These are phyloP conservation scores for Theretra japonica DNA, from an alignment of 2,888 invertebrate genomes.

Conservation along the genomic window DNA sequence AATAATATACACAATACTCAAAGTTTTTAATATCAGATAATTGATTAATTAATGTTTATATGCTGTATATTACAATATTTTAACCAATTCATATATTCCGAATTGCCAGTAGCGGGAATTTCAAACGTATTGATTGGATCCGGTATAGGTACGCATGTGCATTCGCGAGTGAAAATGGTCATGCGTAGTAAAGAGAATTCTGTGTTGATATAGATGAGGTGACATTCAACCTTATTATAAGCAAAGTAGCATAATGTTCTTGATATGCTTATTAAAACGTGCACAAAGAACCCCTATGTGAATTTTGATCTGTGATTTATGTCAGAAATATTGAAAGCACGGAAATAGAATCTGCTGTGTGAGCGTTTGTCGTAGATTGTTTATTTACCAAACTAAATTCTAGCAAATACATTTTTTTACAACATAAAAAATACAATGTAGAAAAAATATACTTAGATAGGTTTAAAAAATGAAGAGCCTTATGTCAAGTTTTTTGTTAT, in stretches of 20 bases:
- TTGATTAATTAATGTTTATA: background rate
- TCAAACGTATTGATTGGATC: slow-evolving; percentile 51
- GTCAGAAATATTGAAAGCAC: too few relatives aligned
- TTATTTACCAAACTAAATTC: background rate
- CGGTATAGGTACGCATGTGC: slow-evolving; percentile 40
- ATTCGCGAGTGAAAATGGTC: slow-evolving; percentile 13
- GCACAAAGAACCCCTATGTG: too few relatives aligned
- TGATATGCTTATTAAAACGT: too few relatives aligned
- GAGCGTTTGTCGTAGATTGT: background rate
- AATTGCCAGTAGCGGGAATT: slow-evolving; percentile 43
- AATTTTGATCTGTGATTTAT: too few relatives aligned
- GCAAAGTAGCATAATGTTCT: background rate
- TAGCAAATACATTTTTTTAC: too few relatives aligned
- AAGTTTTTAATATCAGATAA: too few relatives aligned
- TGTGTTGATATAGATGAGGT: background rate
- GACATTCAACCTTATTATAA: slow-evolving; percentile 1
- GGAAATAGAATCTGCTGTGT: too few relatives aligned
- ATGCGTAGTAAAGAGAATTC: slow-evolving; percentile 18
- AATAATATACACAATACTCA: too few relatives aligned
- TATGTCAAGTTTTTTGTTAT: too few relatives aligned
- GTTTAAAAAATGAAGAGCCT: too few relatives aligned
- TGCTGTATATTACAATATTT: background rate
- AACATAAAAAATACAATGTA: too few relatives aligned
- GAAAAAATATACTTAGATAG: too few relatives aligned
- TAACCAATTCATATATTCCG: background rate